Percentiles rank a stretch among this genome's conserved stretches.
Evolutionary conservation across 2,113 vertebrate genomes (phyloP).

Genomic region (Oreochromis niloticus): DNA sequence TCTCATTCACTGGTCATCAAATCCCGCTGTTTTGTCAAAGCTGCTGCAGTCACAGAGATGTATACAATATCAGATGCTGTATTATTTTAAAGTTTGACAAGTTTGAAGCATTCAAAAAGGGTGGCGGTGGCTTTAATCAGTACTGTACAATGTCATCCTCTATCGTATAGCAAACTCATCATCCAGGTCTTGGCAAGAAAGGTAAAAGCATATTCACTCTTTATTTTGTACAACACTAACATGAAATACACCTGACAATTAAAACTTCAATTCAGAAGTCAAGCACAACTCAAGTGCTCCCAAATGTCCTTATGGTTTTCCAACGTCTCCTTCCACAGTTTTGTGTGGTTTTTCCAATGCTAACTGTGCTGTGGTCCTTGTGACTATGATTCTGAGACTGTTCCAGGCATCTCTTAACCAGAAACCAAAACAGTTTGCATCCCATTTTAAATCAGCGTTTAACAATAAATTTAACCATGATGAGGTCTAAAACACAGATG

Average conservation of each 20-base stretch:
- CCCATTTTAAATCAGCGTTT: background rate
- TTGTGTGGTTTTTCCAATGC: background rate
- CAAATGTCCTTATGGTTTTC: fast-evolving
- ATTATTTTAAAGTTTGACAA: background rate
- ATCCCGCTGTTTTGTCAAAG: fast-evolving
- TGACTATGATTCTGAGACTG: background rate
- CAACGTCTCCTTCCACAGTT: background rate
- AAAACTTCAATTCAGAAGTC: background rate
- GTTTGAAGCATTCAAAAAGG: background rate
- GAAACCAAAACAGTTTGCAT: background rate
- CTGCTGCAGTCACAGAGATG: background rate
- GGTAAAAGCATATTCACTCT: background rate
- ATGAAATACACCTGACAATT: background rate
- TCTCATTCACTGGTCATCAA: background rate
- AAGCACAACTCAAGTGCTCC: background rate
- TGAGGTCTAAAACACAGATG: background rate
- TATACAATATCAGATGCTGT: background rate
- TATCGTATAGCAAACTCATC: background rate
- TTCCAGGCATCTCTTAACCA: background rate
- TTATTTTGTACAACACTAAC: background rate
- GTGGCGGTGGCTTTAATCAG: background rate
- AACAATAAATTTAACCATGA: background rate
- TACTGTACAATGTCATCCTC: background rate
- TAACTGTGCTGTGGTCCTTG: background rate
- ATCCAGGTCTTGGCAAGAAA: background rate